Conservation (phyloP, 2,113 vertebrate species). For the Ictalurus punctatus region DNA sequence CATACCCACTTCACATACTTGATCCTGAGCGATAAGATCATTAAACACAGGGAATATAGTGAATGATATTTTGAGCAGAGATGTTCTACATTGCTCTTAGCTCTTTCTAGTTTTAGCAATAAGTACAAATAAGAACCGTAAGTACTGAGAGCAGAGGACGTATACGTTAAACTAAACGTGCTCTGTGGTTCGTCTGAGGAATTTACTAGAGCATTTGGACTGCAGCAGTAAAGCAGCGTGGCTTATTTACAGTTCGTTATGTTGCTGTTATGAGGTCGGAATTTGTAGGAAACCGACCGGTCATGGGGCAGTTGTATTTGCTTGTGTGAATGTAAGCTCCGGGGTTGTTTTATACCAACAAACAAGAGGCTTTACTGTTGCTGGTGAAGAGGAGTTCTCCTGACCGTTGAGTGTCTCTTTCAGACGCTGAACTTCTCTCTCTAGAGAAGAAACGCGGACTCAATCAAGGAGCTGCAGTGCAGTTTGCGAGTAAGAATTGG, state of each 20-base stretch:
- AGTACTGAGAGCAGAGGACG: not conserved
- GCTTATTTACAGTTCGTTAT: not conserved
- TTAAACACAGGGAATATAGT: not conserved
- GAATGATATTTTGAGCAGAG: not conserved
- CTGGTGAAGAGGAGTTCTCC: not conserved
- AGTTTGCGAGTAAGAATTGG: constrained; percentile 83
- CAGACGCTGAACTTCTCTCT: constrained; percentile 87
- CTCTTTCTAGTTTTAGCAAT: not conserved
- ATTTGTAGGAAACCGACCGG: not conserved
- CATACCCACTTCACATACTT: not conserved
- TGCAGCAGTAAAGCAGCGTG: not conserved
- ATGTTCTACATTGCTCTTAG: not conserved
- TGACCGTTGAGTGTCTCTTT: not conserved
- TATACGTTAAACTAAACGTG: not conserved
- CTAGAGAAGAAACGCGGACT: constrained; percentile 78
- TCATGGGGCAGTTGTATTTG: not conserved
- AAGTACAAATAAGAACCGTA: not conserved
- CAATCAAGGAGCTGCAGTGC: constrained; percentile 79
- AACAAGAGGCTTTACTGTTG: not conserved
- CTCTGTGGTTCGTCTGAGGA: not conserved
- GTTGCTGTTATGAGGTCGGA: not conserved
- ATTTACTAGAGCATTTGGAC: not conserved
- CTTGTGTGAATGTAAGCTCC: not conserved
- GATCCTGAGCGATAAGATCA: not conserved
- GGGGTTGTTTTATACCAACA: not conserved